Percentiles rank a stretch among this genome's conserved stretches.
Evolutionary conservation across 2,113 vertebrate species (phyloP).

Genomic region (Porphyrio hochstetteri): DNA sequence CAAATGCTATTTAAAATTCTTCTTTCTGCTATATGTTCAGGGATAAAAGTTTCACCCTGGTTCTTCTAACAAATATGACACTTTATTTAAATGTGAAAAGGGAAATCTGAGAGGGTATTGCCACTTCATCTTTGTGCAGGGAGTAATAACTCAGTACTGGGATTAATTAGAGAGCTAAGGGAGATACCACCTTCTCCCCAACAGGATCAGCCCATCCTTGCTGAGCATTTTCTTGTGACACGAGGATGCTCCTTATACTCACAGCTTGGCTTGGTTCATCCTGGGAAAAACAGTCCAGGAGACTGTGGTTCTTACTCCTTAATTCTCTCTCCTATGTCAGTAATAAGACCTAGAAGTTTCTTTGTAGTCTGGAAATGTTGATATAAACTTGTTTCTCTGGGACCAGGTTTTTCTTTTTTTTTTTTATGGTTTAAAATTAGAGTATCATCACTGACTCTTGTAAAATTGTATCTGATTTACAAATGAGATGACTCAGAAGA

Average conservation of each 20-base stretch:
- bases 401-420: background rate
- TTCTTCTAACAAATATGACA: background rate
- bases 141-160: background rate
- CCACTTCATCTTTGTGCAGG: background rate
- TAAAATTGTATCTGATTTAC: background rate
- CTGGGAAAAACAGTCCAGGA: background rate
- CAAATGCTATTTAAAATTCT: background rate
- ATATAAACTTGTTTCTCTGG: background rate
- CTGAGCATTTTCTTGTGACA: background rate
- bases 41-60: background rate
- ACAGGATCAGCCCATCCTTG: fast-evolving
- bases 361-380: background rate
- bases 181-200: background rate
- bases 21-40: background rate
- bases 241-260: background rate
- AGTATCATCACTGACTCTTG: background rate
- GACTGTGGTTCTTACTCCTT: background rate
- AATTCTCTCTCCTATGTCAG: background rate
- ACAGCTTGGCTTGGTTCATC: background rate
- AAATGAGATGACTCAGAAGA: background rate
- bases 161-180: background rate
- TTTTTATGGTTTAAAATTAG: background rate
- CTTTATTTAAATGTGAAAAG: background rate
- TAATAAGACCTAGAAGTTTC: background rate
- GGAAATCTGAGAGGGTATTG: background rate